These are phyloP conservation scores for Dione vanillae DNA, from an alignment of 2,888 invertebrate genomes.

Conservation along the genomic window DNA sequence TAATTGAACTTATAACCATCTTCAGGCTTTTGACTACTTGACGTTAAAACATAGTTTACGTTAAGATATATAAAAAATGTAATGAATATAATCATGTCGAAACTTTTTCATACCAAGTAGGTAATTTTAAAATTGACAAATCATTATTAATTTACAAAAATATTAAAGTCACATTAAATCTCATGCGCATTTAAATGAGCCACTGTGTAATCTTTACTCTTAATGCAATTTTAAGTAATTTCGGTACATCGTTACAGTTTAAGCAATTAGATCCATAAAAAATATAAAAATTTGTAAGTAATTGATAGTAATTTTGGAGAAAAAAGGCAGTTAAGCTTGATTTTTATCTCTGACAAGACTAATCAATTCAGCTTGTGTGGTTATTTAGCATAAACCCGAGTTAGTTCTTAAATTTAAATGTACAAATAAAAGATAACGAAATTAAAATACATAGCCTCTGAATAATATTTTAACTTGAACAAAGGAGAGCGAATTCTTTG, in stretches of 20 bases:
- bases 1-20: too few species aligned
- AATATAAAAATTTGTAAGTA: slow-evolving; percentile 16
- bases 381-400: slow-evolving; percentile 28
- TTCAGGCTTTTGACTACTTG: background rate
- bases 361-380: slow-evolving; percentile 29
- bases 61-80: background rate
- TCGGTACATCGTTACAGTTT: slow-evolving; percentile 16
- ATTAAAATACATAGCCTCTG: slow-evolving; percentile 21
- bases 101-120: too few species aligned
- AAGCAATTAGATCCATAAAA: slow-evolving; percentile 25
- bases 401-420: slow-evolving; percentile 26
- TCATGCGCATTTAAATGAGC: too few species aligned
- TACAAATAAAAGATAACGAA: slow-evolving; percentile 25
- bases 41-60: background rate
- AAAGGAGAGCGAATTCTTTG: slow-evolving; percentile 22
- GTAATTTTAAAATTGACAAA: too few species aligned
- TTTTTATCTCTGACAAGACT: slow-evolving; percentile 31
- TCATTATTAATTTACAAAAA: too few species aligned
- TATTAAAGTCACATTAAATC: too few species aligned
- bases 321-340: slow-evolving; percentile 29
- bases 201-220: background rate
- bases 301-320: slow-evolving; percentile 25
- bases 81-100: background rate
- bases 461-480: slow-evolving; percentile 26
- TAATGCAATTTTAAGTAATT: slow-evolving; percentile 4